phyloP scores from a whole-genome alignment of 2,113 vertebrate genomes.

The Calidris pugnax region DNA sequence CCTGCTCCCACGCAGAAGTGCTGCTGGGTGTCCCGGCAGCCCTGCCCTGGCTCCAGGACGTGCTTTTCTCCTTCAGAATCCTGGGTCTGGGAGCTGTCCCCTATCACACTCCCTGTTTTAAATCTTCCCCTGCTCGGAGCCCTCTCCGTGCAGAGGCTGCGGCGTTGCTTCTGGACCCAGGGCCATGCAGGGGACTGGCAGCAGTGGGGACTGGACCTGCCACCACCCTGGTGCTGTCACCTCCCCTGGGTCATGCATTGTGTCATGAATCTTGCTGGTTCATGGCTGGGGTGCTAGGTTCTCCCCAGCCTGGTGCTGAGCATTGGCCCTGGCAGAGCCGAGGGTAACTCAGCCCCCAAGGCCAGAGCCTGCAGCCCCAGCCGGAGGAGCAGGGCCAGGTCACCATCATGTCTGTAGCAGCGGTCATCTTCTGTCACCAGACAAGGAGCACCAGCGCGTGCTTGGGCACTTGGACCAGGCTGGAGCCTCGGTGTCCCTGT shows the following conservation, averaged over 20 bases:
- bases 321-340: fast-evolving
- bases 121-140: not conserved
- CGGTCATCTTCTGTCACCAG: fast-evolving
- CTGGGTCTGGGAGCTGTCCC: not conserved
- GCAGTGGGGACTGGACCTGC: not conserved
- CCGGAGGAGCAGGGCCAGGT: not conserved
- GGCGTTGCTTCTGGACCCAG: not conserved
- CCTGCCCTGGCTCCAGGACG: not conserved
- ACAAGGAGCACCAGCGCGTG: fast-evolving
- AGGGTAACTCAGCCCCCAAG: not conserved
- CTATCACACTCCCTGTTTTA: fast-evolving
- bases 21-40: not conserved
- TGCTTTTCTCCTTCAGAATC: not conserved
- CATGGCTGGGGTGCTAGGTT: not conserved
- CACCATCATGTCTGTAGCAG: fast-evolving
- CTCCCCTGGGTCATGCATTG: not conserved
- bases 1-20: not conserved
- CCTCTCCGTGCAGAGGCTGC: not conserved
- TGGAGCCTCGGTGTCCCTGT: fast-evolving
- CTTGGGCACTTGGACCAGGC: fast-evolving
- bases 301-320: not conserved
- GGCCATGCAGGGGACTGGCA: not conserved
- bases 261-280: not conserved
- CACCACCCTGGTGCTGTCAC: not conserved
- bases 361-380: not conserved